Evolutionary conservation across 2,113 vertebrate species (phyloP).

Genomic region (Limanda limanda): DNA sequence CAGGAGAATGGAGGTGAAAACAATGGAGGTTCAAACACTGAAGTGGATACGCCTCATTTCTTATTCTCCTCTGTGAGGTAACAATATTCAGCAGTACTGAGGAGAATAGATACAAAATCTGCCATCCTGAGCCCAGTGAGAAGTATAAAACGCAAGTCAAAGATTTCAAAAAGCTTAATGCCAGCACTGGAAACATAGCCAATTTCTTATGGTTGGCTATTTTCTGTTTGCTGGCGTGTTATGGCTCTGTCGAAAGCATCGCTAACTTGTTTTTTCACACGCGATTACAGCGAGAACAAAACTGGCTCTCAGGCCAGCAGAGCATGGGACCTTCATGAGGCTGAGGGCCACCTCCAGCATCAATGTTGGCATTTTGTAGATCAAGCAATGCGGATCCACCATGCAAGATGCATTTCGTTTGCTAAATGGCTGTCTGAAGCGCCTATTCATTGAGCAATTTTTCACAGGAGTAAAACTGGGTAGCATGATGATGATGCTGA

Average conservation of each 20-base stretch:
- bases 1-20: neutral
- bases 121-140: neutral
- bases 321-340: conserved; percentile 80
- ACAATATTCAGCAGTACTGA: neutral
- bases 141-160: conserved; percentile 20
- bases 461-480: conserved; percentile 76
- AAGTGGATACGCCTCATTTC: neutral
- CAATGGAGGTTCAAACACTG: too few relatives aligned
- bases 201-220: conserved; percentile 73
- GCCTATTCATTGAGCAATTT: conserved; percentile 78
- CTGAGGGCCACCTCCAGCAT: conserved; percentile 72
- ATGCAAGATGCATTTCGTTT: conserved; percentile 81
- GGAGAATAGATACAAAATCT: neutral
- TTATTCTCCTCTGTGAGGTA: neutral
- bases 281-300: conserved; percentile 77
- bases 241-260: conserved; percentile 63
- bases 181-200: conserved; percentile 66
- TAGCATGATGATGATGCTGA: conserved; percentile 66
- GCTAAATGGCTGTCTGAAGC: conserved; percentile 71
- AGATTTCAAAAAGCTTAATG: conserved; percentile 20
- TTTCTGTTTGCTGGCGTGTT: conserved; percentile 51
- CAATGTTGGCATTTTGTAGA: conserved; percentile 81
- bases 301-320: conserved; percentile 62
- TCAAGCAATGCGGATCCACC: conserved; percentile 73
- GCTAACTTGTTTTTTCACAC: conserved; percentile 81